Percentiles rank a stretch among this genome's conserved stretches.
These are phyloP conservation scores for Nannoperca obscura DNA, from an alignment of 2,797 vertebrate species.

Conservation along the genomic window DNA sequence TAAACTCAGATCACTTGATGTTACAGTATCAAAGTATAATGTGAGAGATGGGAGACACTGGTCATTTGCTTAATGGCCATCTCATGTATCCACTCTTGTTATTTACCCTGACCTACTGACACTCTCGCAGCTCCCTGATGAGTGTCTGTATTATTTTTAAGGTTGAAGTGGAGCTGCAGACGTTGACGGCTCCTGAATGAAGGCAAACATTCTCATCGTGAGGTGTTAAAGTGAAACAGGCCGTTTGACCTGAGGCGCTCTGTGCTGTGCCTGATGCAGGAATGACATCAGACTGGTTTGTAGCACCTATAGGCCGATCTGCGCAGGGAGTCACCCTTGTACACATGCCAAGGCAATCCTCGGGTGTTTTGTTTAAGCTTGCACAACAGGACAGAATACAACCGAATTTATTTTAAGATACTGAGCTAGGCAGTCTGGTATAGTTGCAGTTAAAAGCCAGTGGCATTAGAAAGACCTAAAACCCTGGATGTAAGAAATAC, in stretches of 20 bases:
- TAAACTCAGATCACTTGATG: neutral
- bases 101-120: neutral
- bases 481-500: too few species aligned
- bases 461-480: neutral
- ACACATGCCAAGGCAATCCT: slow-evolving; percentile 61
- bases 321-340: slow-evolving; percentile 68
- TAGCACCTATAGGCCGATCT: slow-evolving; percentile 55
- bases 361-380: slow-evolving; percentile 60
- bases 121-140: neutral
- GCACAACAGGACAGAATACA: slow-evolving; percentile 36
- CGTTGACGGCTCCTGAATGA: slow-evolving; percentile 4
- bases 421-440: neutral
- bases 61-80: neutral
- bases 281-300: slow-evolving; percentile 88
- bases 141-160: slow-evolving; percentile 8
- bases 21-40: neutral
- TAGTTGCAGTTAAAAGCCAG: neutral
- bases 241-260: slow-evolving; percentile 83
- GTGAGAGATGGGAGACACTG: too few species aligned
- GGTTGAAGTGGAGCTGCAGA: slow-evolving; percentile 1
- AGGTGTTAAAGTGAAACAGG: slow-evolving; percentile 63
- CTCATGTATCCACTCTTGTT: neutral
- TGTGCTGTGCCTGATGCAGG: slow-evolving; percentile 81
- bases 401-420: slow-evolving; percentile 10
- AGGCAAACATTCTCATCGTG: slow-evolving; percentile 55